Percentiles rank a stretch among this genome's conserved stretches.
phyloP scores from a whole-genome alignment of 2,797 vertebrate species.

The Sebastes paucispinis region DNA sequence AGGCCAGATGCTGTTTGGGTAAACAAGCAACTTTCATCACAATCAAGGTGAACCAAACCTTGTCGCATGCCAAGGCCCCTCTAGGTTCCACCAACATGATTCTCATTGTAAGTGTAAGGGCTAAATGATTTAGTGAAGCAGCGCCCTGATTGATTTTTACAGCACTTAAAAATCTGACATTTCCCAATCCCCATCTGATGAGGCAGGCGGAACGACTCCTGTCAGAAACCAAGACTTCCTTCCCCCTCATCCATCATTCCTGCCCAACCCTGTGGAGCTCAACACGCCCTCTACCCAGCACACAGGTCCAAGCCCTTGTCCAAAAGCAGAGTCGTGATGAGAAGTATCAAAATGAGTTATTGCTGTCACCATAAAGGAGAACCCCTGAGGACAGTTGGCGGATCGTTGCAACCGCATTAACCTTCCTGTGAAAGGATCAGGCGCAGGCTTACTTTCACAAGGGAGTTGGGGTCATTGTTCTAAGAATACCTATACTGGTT shows the following conservation, averaged over 20 bases:
- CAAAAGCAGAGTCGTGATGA: slow-evolving; percentile 47
- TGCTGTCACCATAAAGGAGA: slow-evolving; percentile 61
- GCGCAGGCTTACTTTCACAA: slow-evolving; percentile 40
- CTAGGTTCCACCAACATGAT: background rate
- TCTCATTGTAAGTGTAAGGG: background rate
- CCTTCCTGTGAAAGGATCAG: slow-evolving; percentile 58
- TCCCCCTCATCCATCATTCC: slow-evolving; percentile 58
- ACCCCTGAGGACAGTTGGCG: slow-evolving; percentile 51
- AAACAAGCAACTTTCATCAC: background rate
- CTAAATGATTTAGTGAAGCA: background rate
- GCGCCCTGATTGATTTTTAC: background rate
- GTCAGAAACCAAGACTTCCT: slow-evolving; percentile 16
- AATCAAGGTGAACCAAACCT: background rate
- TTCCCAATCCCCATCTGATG: slow-evolving; percentile 34
- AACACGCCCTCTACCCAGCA: slow-evolving; percentile 39
- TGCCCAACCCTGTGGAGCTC: slow-evolving; percentile 26
- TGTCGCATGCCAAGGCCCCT: background rate
- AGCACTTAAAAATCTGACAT: slow-evolving; percentile 12
- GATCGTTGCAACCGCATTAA: slow-evolving; percentile 65
- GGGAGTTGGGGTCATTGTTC: slow-evolving; percentile 57
- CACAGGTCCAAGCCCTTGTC: slow-evolving; percentile 50
- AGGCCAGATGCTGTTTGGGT: background rate
- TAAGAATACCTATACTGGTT: slow-evolving; percentile 43
- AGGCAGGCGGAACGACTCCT: background rate
- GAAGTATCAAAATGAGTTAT: slow-evolving; percentile 69